Conservation (phyloP, 1,140 invertebrate species). For the Ctenoplectra terminalis region DNA sequence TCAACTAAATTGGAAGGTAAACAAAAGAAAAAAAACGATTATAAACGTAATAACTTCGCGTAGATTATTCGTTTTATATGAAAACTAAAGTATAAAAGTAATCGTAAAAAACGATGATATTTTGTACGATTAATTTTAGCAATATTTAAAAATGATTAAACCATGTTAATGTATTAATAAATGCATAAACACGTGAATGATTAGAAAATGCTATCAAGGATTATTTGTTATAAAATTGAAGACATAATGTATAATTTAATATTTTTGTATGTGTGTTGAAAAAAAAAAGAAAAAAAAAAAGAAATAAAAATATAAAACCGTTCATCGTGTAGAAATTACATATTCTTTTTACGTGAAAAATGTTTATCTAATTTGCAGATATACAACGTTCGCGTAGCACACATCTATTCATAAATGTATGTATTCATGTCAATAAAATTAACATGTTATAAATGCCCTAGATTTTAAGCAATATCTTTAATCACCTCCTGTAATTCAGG, state of each 20-base stretch:
- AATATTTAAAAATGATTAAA: conserved; percentile 9
- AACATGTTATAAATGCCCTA: conserved; percentile 33
- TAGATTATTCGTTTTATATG: neutral
- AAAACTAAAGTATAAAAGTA: neutral
- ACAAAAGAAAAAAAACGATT: conserved; percentile 19
- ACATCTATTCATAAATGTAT: conserved; percentile 5
- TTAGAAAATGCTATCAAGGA: conserved; percentile 2
- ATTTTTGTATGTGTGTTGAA: conserved; percentile 8
- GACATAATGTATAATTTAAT: conserved; percentile 22
- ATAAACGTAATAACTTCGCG: no score
- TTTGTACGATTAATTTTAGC: neutral
- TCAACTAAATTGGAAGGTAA: conserved; percentile 62
- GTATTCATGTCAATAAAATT: conserved; percentile 32
- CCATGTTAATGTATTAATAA: neutral
- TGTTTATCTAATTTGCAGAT: conserved; percentile 58
- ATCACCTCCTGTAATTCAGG: conserved; percentile 96
- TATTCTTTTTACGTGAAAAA: conserved; percentile 49
- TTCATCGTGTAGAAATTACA: conserved; percentile 44
- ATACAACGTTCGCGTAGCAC: conserved; percentile 34
- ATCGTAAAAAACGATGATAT: neutral
- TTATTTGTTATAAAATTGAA: neutral
- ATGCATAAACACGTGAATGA: neutral
- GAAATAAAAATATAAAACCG: conserved; percentile 44
- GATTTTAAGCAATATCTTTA: conserved; percentile 87
- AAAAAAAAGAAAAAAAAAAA: conserved; percentile 31